phyloP scores from a whole-genome alignment of 2,113 vertebrate genomes.

The Chaenocephalus aceratus region DNA sequence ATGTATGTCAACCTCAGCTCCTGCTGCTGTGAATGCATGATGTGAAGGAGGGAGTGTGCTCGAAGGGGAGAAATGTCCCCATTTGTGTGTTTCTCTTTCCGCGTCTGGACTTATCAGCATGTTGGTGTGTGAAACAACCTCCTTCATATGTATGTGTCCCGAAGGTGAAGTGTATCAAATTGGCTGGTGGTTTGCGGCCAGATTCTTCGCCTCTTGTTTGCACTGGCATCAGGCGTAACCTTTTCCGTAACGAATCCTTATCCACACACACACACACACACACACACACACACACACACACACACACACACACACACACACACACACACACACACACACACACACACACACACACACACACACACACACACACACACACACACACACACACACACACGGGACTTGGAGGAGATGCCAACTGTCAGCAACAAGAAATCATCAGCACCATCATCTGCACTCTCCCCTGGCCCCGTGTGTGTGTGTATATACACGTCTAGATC shows the following conservation, averaged over 20 bases:
- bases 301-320: constrained; percentile 11
- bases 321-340: neutral
- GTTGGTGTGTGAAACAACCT: neutral
- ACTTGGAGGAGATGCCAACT: constrained; percentile 59
- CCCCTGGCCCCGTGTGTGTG: constrained; percentile 1
- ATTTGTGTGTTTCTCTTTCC: neutral
- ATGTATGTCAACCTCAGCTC: constrained; percentile 38
- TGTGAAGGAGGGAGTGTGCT: constrained; percentile 1
- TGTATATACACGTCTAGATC: constrained; percentile 30
- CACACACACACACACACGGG: constrained; percentile 3
- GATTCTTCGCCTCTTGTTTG: constrained; percentile 67
- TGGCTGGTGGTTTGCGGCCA: constrained; percentile 75
- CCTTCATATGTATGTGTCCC: constrained; percentile 46
- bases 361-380: constrained; percentile 8
- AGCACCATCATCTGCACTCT: constrained; percentile 51
- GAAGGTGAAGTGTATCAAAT: constrained; percentile 60
- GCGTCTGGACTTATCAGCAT: neutral
- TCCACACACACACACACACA: constrained; percentile 18
- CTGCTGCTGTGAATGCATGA: constrained; percentile 42
- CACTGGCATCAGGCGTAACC: constrained; percentile 66
- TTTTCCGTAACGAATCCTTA: constrained; percentile 65
- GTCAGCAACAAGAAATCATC: constrained; percentile 68
- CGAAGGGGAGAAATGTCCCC: neutral
- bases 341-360: neutral
- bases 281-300: constrained; percentile 1